phyloP scores from a whole-genome alignment of 37 sponge, comb jelly and placozoan species.

The Petrosia ficiformis region DNA sequence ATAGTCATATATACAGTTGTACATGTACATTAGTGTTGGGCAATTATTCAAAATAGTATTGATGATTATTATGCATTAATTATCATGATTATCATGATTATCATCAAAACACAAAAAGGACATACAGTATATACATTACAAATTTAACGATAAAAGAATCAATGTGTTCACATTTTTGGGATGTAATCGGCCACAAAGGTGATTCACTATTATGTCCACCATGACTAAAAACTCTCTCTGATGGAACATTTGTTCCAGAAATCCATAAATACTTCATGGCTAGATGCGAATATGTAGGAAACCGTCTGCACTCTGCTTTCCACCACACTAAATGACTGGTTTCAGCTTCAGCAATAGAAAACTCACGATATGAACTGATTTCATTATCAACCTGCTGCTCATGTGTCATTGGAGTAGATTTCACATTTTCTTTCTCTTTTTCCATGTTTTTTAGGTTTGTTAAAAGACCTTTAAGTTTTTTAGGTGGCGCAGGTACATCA shows the following conservation, averaged over 20 bases:
- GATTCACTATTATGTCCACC: constrained; percentile 29
- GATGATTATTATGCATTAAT: neutral
- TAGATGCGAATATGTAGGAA: neutral
- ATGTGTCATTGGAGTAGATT: neutral
- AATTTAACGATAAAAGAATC: constrained; percentile 26
- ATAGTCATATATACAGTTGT: neutral
- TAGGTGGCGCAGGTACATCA: constrained; percentile 10
- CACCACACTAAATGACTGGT: constrained; percentile 7
- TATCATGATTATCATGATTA: constrained; percentile 1
- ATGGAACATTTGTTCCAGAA: constrained; percentile 33
- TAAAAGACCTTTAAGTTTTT: constrained; percentile 27
- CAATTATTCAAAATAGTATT: neutral
- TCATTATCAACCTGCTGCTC: constrained; percentile 11
- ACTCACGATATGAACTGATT: constrained; percentile 7
- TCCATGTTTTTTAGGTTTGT: constrained; percentile 16
- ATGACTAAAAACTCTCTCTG: constrained; percentile 41
- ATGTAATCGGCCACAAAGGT: constrained; percentile 5
- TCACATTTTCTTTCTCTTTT: constrained; percentile 12
- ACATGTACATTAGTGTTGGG: neutral
- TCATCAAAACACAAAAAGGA: neutral
- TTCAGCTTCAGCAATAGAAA: neutral
- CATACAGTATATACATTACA: neutral
- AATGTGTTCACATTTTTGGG: constrained; percentile 28
- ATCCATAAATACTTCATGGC: constrained; percentile 8
- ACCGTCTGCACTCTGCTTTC: constrained; percentile 3